These are phyloP conservation scores for Chionomys nivalis DNA, from an alignment of 2,113 vertebrate species.

Conservation along the genomic window DNA sequence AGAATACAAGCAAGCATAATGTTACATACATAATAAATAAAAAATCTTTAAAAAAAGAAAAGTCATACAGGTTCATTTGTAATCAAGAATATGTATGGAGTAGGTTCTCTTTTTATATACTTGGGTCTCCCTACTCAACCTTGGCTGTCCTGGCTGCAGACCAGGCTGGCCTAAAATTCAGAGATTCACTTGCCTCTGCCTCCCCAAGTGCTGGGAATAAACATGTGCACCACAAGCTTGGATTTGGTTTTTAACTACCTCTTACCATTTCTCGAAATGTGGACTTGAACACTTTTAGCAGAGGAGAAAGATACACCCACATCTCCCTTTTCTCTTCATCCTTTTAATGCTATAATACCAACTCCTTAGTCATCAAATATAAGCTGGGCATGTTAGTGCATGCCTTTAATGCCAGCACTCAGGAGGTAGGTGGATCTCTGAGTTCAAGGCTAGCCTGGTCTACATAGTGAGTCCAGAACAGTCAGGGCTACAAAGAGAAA, in stretches of 20 bases:
- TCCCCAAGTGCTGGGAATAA: not conserved
- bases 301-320: not conserved
- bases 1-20: too few species aligned
- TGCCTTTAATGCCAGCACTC: not conserved
- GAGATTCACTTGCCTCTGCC: not conserved
- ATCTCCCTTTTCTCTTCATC: not conserved
- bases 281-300: not conserved
- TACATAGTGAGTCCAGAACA: not conserved
- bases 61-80: not conserved
- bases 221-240: not conserved
- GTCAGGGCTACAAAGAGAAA: not conserved
- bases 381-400: not conserved
- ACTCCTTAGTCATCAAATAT: not conserved
- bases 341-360: not conserved
- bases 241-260: not conserved
- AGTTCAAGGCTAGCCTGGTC: not conserved
- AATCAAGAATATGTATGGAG: not conserved
- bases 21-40: too few species aligned
- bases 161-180: not conserved
- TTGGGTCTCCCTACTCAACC: not conserved
- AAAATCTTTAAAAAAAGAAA: too few species aligned
- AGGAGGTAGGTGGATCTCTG: not conserved
- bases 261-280: not conserved
- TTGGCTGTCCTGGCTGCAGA: not conserved
- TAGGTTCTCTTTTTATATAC: not conserved